Percentiles rank a stretch among this genome's conserved stretches.
Conservation (phyloP, 2,113 vertebrate species). For the Epinephelus fuscoguttatus region DNA sequence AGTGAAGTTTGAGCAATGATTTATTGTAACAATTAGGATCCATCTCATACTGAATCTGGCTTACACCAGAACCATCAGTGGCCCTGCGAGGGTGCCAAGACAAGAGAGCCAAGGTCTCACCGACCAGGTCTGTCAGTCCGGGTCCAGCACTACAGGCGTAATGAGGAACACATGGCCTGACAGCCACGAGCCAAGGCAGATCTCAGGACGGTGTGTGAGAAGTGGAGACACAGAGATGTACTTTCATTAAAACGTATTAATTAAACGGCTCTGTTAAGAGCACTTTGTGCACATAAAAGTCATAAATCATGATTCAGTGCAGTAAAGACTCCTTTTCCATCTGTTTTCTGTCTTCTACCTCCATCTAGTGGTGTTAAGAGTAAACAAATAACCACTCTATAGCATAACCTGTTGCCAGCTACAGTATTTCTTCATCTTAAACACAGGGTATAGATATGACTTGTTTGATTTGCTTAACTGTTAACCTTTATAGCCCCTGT, state of each 20-base stretch:
- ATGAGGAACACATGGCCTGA: conserved; percentile 59
- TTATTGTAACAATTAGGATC: conserved; percentile 10
- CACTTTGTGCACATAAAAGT: not conserved
- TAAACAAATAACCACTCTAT: not conserved
- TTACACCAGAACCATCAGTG: conserved; percentile 23
- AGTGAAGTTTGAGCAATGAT: not conserved
- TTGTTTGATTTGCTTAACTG: not conserved
- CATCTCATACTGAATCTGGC: conserved; percentile 29
- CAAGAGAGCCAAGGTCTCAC: conserved; percentile 40
- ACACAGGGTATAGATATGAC: not conserved
- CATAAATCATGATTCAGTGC: not conserved
- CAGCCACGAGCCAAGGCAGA: conserved; percentile 13
- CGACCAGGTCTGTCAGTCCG: conserved; percentile 42
- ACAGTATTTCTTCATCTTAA: not conserved
- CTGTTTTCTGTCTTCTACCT: conserved; percentile 49
- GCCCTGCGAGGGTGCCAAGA: conserved; percentile 19
- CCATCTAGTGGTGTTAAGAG: conserved; percentile 72
- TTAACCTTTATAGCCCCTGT: not conserved
- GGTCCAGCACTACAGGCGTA: conserved; percentile 37
- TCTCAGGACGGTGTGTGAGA: conserved; percentile 4
- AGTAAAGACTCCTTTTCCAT: not conserved
- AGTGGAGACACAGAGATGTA: not conserved
- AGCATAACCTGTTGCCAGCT: conserved; percentile 43
- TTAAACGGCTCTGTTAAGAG: conserved; percentile 6
- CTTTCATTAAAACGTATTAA: not conserved